phyloP scores from a whole-genome alignment of 2,797 vertebrate genomes.

The Pangasius mekongensis region DNA sequence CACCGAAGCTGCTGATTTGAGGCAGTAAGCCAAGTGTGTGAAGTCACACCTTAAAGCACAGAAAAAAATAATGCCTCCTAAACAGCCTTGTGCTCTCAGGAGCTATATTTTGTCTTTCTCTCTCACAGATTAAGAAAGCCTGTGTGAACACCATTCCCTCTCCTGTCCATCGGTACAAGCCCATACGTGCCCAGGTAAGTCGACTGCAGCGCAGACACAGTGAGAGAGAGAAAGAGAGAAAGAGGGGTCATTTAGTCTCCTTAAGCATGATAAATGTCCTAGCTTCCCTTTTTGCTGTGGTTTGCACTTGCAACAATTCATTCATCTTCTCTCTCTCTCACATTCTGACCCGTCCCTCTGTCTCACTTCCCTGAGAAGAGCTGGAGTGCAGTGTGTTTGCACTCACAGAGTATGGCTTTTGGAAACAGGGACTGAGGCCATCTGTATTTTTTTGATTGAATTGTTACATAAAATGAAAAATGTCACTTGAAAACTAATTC shows the following conservation, averaged over 20 bases:
- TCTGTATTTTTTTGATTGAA: not conserved
- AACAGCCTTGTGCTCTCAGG: not conserved
- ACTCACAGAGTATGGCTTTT: not conserved
- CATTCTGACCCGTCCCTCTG: not conserved
- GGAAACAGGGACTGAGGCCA: not conserved
- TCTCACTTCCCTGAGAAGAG: constrained; percentile 3
- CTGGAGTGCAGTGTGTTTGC: constrained; percentile 19
- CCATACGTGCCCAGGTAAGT: constrained; percentile 55
- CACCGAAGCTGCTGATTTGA: constrained; percentile 14
- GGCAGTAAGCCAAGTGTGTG: not conserved
- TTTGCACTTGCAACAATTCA: constrained; percentile 29
- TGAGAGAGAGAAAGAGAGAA: not conserved
- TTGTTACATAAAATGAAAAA: not conserved
- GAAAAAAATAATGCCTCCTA: not conserved
- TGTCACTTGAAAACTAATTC: not conserved
- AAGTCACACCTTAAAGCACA: not conserved
- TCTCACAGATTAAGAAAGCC: constrained; percentile 9
- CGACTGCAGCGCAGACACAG: constrained; percentile 1
- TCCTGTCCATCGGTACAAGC: constrained; percentile 55
- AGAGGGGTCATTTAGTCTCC: constrained; percentile 32
- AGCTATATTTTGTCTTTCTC: constrained; percentile 2
- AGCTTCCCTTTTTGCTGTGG: constrained; percentile 37
- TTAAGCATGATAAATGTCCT: constrained; percentile 50
- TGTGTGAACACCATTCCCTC: constrained; percentile 37
- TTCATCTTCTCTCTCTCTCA: constrained; percentile 7